A percentile compares a stretch with the other conserved stretches of the same genome.
Conservation (phyloP, 2,113 vertebrate genomes). For the Gobius niger region DNA sequence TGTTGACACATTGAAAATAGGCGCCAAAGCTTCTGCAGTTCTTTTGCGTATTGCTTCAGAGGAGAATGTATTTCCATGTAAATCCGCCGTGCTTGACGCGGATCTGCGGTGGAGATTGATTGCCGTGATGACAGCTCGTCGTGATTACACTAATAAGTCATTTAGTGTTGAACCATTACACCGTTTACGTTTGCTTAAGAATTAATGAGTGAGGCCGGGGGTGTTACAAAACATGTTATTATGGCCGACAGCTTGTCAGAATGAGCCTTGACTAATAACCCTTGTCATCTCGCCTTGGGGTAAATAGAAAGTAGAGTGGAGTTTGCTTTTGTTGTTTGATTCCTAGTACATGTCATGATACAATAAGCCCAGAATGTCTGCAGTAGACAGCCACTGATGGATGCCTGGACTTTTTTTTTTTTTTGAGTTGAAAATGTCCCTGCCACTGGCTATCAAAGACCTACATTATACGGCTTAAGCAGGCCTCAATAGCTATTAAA, state of each 20-base stretch:
- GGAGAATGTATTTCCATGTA: background rate
- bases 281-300: constrained; percentile 35
- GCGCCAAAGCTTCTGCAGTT: constrained; percentile 5
- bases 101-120: constrained; percentile 50
- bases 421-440: constrained; percentile 48
- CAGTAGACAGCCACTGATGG: constrained; percentile 57
- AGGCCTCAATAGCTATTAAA: constrained; percentile 76
- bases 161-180: constrained; percentile 50
- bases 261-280: constrained; percentile 58
- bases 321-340: constrained; percentile 44
- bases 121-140: constrained; percentile 48
- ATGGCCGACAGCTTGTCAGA: constrained; percentile 58
- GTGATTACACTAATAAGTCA: constrained; percentile 45
- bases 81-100: constrained; percentile 32
- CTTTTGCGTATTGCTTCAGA: constrained; percentile 36
- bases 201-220: constrained; percentile 37
- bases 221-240: constrained; percentile 47
- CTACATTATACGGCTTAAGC: constrained; percentile 70
- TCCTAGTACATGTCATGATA: constrained; percentile 68
- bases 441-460: constrained; percentile 67
- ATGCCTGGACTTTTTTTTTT: constrained; percentile 42
- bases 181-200: constrained; percentile 37
- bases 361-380: constrained; percentile 61
- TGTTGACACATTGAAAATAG: constrained; percentile 9
- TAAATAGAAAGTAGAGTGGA: constrained; percentile 23